Evolutionary conservation across 1,140 invertebrate species (phyloP).

Genomic region (Pogonognathellus flavescens): DNA sequence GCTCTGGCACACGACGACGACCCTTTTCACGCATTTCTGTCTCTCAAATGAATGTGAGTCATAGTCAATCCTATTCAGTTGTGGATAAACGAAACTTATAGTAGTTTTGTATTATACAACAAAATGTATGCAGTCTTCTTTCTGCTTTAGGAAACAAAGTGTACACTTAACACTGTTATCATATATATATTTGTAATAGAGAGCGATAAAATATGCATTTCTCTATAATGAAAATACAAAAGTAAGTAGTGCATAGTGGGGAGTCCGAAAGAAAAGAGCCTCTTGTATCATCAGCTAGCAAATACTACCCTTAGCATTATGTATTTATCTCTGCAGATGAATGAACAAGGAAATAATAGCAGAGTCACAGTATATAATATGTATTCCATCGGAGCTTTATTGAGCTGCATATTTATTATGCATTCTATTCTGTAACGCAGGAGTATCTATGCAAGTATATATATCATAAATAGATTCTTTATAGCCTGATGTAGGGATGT

Average conservation of each 20-base stretch:
- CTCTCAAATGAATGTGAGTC: neutral
- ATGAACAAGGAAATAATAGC: neutral
- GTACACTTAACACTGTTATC: neutral
- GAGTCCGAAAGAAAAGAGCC: constrained; percentile 12
- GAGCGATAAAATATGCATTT: constrained; percentile 37
- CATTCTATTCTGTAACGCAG: neutral
- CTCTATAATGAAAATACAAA: constrained; percentile 34
- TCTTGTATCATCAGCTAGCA: constrained; percentile 5
- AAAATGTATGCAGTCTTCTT: too few relatives aligned
- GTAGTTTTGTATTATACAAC: neutral
- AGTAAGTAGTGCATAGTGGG: too few relatives aligned
- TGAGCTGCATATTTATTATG: neutral
- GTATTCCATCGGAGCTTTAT: too few relatives aligned
- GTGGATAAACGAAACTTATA: neutral
- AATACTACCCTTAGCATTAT: constrained; percentile 9
- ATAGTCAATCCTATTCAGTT: neutral
- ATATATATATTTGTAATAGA: neutral
- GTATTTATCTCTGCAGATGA: neutral
- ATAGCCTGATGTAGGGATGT: constrained; percentile 23
- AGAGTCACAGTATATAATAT: too few relatives aligned
- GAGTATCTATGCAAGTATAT: neutral
- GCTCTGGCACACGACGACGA: neutral
- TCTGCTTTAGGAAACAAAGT: neutral
- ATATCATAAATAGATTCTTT: neutral
- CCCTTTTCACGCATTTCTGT: constrained; percentile 30